phyloP scores from a whole-genome alignment of 2,888 invertebrate genomes.

The Tanytarsus gracilentus region DNA sequence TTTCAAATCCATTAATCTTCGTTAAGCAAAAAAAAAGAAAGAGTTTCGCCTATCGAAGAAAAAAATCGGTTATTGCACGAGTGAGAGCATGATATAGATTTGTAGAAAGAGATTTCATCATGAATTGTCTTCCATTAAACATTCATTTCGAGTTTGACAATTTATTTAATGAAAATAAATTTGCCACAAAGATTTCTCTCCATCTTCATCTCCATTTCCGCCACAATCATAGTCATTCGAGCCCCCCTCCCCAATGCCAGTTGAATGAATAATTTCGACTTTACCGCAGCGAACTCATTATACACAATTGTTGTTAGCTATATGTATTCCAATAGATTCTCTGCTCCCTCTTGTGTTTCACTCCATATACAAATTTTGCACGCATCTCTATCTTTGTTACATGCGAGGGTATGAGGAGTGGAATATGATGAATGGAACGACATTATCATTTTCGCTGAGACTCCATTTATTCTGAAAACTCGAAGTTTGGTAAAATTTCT shows the following conservation, averaged over 20 bases:
- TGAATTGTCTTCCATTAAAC: neutral
- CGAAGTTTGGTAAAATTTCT: no score
- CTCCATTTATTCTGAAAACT: neutral
- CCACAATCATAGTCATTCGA: neutral
- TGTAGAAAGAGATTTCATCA: neutral
- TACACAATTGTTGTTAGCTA: slow-evolving; percentile 19
- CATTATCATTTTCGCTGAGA: slow-evolving; percentile 12
- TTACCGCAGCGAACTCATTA: slow-evolving; percentile 19
- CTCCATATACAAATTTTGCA: neutral
- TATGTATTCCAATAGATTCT: no score
- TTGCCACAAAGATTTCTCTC: slow-evolving; percentile 3
- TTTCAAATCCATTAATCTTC: slow-evolving; percentile 1
- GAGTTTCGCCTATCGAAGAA: neutral
- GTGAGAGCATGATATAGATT: neutral
- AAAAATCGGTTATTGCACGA: neutral
- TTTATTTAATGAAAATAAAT: slow-evolving; percentile 23
- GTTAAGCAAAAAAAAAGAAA: neutral
- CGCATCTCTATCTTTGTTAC: neutral
- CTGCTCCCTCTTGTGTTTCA: neutral
- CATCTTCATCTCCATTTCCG: neutral
- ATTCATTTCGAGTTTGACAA: slow-evolving; percentile 19
- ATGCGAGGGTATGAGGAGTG: neutral
- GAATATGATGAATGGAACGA: slow-evolving; percentile 11
- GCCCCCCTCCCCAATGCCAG: neutral
- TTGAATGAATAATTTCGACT: slow-evolving; percentile 4